Percentiles rank a stretch among this genome's conserved stretches.
phyloP scores from a whole-genome alignment of 2,797 vertebrate species.

The Phaenicophaeus curvirostris region DNA sequence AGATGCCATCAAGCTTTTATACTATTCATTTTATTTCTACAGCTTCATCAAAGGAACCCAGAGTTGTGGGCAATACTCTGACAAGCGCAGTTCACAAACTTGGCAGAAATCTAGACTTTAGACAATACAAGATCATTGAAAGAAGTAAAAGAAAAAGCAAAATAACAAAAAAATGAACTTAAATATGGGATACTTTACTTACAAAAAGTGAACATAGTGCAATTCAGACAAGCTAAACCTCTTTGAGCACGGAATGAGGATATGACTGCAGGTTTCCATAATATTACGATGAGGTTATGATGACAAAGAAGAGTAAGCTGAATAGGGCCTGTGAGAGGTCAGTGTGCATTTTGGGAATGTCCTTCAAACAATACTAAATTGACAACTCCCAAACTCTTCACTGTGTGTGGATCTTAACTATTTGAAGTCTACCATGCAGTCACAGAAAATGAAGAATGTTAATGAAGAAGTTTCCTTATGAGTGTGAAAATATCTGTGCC shows the following conservation, averaged over 20 bases:
- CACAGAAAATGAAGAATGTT: background rate
- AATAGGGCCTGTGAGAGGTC: background rate
- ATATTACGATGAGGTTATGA: background rate
- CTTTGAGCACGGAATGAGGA: background rate
- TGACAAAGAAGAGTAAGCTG: conserved; percentile 11
- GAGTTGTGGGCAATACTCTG: conserved; percentile 84
- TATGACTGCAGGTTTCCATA: background rate
- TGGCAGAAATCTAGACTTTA: conserved; percentile 80
- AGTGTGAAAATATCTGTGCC: background rate
- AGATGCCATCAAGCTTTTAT: conserved; percentile 87
- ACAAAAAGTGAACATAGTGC: conserved; percentile 74
- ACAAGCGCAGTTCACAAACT: conserved; percentile 78
- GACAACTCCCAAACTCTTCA: background rate
- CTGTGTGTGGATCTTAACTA: background rate
- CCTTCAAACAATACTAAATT: background rate
- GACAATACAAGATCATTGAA: conserved; percentile 78
- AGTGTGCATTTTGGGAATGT: background rate
- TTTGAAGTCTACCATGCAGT: background rate
- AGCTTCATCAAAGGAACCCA: conserved; percentile 84
- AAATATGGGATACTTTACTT: conserved; percentile 79
- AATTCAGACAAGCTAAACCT: conserved; percentile 56
- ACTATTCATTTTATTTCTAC: conserved; percentile 87
- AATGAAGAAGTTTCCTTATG: background rate
- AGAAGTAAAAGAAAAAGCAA: conserved; percentile 76
- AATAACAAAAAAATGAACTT: conserved; percentile 78